These are phyloP conservation scores for Sialis fuliginosa DNA, from an alignment of 2,888 invertebrate species.

Conservation along the genomic window DNA sequence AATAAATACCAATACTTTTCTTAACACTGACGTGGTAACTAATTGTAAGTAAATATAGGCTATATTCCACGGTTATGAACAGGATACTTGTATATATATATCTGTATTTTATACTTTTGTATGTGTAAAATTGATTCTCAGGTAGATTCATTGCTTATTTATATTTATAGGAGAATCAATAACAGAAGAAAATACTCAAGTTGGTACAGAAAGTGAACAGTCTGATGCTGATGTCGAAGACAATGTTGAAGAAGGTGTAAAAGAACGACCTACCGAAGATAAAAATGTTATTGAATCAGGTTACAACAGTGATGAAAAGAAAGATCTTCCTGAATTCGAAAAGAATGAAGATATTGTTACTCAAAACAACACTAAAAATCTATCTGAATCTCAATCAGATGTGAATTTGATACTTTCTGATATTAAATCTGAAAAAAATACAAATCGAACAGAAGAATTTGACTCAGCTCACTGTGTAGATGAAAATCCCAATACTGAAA, in stretches of 20 bases:
- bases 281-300: constrained; percentile 37
- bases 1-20: too few species aligned
- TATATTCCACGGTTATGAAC: too few species aligned
- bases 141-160: constrained; percentile 1
- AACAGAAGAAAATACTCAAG: not conserved
- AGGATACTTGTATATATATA: too few species aligned
- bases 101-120: too few species aligned
- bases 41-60: too few species aligned
- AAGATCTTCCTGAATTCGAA: not conserved
- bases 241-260: constrained; percentile 41
- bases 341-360: not conserved
- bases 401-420: not conserved
- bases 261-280: constrained; percentile 18
- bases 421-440: not conserved
- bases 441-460: not conserved
- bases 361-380: constrained; percentile 8
- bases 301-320: constrained; percentile 40
- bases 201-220: constrained; percentile 43
- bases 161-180: constrained; percentile 1
- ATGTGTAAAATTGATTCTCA: not conserved
- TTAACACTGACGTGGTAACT: too few species aligned
- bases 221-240: constrained; percentile 73
- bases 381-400: not conserved
- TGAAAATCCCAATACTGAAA: too few species aligned
- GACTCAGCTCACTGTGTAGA: too few species aligned